A percentile compares a stretch with the other conserved stretches of the same genome.
These are phyloP conservation scores for Lepilemur ruficaudatus DNA, from an alignment of 2,797 vertebrate species.

Conservation along the genomic window DNA sequence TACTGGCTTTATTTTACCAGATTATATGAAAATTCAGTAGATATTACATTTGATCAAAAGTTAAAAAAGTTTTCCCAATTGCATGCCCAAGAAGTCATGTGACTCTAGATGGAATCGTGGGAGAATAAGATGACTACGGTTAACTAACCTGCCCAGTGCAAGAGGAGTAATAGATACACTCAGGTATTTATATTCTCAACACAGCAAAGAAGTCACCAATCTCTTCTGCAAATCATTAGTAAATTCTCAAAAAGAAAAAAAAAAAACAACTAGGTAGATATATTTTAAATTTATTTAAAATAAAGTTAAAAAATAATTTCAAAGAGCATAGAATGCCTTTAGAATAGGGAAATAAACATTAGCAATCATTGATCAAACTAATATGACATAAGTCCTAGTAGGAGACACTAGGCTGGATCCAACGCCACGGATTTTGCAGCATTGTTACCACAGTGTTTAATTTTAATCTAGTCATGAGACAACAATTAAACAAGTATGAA, in stretches of 20 bases:
- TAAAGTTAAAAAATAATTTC: not conserved
- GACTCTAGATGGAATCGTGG: not conserved
- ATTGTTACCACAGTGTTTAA: not conserved
- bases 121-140: not conserved
- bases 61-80: not conserved
- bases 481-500: not conserved
- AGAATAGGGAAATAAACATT: not conserved
- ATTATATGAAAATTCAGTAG: not conserved
- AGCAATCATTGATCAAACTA: not conserved
- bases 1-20: not conserved
- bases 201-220: not conserved
- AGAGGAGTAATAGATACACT: not conserved
- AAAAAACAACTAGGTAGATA: not conserved
- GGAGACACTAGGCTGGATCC: not conserved
- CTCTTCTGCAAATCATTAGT: not conserved
- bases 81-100: not conserved
- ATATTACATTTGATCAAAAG: not conserved
- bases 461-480: not conserved
- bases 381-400: not conserved
- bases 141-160: not conserved
- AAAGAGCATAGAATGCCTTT: not conserved
- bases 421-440: not conserved
- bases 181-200: not conserved
- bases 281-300: not conserved
- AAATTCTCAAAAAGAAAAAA: not conserved